Percentiles rank a stretch among this genome's conserved stretches.
Evolutionary conservation across 2,113 vertebrate genomes (phyloP).

Genomic region (Falcunculus frontatus): DNA sequence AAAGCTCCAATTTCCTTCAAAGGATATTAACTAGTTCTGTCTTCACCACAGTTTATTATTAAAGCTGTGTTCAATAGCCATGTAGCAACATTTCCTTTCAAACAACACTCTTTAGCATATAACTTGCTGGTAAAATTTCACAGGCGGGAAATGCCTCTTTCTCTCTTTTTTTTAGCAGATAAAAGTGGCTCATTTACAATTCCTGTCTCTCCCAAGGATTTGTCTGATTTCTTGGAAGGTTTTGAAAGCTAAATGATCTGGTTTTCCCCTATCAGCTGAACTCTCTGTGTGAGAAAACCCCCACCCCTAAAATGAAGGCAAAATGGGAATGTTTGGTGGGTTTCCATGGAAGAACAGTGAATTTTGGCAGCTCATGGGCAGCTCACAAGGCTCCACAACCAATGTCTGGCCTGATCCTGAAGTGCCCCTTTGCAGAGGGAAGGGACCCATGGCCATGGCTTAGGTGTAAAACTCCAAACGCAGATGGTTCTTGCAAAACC

Average conservation of each 20-base stretch:
- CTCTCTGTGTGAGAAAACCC: background rate
- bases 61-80: conserved; percentile 9
- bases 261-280: background rate
- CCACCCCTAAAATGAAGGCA: background rate
- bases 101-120: background rate
- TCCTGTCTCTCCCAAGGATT: background rate
- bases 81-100: background rate
- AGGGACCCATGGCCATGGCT: rapidly evolving
- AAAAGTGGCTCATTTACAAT: background rate
- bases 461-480: background rate
- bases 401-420: rapidly evolving
- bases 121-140: background rate
- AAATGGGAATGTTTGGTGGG: background rate
- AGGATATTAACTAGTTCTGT: conserved; percentile 46
- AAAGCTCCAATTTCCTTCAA: conserved; percentile 50
- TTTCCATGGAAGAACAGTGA: background rate
- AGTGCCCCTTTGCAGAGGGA: background rate
- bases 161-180: background rate
- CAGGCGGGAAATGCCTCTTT: background rate
- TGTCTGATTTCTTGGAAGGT: background rate
- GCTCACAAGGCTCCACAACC: background rate
- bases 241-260: background rate
- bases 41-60: conserved; percentile 37
- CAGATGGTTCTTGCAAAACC: background rate
- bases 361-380: background rate